phyloP scores from a whole-genome alignment of 2,113 vertebrate species.

The Fulmarus glacialis region DNA sequence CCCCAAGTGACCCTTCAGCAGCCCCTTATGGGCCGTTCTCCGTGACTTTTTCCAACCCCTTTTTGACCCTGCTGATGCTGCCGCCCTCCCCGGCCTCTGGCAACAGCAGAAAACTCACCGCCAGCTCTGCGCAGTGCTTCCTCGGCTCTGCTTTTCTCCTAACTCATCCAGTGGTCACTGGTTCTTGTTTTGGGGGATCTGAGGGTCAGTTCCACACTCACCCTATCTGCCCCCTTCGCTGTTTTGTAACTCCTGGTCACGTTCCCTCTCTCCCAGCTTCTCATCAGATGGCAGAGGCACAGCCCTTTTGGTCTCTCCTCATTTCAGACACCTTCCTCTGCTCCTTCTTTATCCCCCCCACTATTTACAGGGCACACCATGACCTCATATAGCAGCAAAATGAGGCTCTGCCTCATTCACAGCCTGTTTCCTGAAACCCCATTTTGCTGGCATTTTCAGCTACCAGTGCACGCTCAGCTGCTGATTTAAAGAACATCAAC shows the following conservation, averaged over 20 bases:
- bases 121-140: not conserved
- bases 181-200: not conserved
- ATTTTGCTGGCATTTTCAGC: not conserved
- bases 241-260: not conserved
- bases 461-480: accelerated
- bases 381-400: not conserved
- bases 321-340: not conserved
- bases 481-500: not conserved
- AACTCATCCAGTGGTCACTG: not conserved
- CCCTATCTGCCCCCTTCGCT: not conserved
- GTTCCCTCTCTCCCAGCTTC: not conserved
- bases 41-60: not conserved
- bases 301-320: not conserved
- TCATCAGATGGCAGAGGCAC: not conserved
- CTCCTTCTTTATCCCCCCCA: not conserved
- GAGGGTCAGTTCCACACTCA: not conserved
- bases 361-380: not conserved
- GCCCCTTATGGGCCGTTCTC: not conserved
- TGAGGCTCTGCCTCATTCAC: not conserved
- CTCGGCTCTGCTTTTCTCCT: not conserved
- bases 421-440: not conserved
- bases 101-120: not conserved
- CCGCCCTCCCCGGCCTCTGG: not conserved
- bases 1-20: not conserved
- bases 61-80: not conserved